phyloP scores from a whole-genome alignment of 1,140 invertebrate species.

The Pinna nobilis region DNA sequence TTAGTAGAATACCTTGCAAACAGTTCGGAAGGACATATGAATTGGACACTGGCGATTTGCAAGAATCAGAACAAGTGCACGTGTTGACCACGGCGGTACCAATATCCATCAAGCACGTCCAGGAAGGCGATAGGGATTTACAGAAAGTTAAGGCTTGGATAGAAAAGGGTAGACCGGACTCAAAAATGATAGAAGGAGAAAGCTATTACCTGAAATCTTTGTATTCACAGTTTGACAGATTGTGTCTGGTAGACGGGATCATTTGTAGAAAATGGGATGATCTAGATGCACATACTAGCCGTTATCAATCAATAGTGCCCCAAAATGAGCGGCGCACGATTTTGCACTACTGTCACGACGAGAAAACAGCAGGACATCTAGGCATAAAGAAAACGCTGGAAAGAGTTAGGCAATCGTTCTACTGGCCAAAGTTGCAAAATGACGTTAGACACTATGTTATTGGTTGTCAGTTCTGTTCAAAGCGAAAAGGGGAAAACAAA shows the following conservation, averaged over 20 bases:
- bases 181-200: background rate
- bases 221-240: conserved; percentile 2
- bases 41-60: background rate
- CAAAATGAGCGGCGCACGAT: background rate
- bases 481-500: background rate
- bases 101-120: background rate
- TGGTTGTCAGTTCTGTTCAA: conserved; percentile 24
- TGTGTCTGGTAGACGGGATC: background rate
- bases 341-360: too few relatives aligned
- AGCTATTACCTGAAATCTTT: background rate
- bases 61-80: background rate
- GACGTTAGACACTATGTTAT: conserved; percentile 13
- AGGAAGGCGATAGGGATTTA: background rate
- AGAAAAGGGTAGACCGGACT: background rate
- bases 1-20: conserved; percentile 31
- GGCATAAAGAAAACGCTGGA: conserved; percentile 19
- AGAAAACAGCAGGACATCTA: conserved; percentile 29
- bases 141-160: background rate
- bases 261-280: background rate
- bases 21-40: background rate
- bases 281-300: too few relatives aligned
- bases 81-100: background rate
- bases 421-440: conserved; percentile 26
- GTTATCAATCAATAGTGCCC: conserved; percentile 1
- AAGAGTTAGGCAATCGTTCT: conserved; percentile 23